Base-by-base conservation (phyloP, 1,140 invertebrate species). In the Bombus polaris region DNA sequence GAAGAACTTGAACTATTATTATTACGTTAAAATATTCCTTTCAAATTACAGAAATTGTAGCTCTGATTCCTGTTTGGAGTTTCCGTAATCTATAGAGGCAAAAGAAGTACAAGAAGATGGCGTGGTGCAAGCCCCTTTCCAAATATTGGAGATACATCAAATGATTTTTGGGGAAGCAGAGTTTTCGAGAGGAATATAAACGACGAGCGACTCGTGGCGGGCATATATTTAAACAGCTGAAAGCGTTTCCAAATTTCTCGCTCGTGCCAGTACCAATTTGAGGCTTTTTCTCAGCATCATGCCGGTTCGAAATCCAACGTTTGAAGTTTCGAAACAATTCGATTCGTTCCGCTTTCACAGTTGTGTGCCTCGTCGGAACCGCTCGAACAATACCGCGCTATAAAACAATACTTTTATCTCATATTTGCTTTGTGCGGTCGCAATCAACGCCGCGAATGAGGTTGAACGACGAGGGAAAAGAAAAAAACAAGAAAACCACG, bases 321-420 rank as follows among this genome's bases (percentile, higher is more conserved):
- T 71, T 59, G 32, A 53, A 77, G 35, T 44, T 57, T 28, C 62
- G 44, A 42, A 65, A 84, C 82, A 71, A 71, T 78, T 71, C n/a
- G 65, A n/a, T 28, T 78, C 65, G 44, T 83, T 59, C n/a, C 15
- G 75, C 9, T 83, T 71, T 78, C 35, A 81, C 47, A 39, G 37
- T 39, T 3, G 32, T 15, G 22, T 28, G 70, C 22, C 25, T 37
- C 47, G 68, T 32, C 44, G 18, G 35, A 32, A 3, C 28, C 42
- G 42, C 8, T 22, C 57, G 32, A 74, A 83, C 81, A 77, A 77
- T 70, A 44, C 62, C 82, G 12, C n/a, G 65, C 9, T n/a, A 78
- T 37, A 59, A 35, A 70, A 84, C 65, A 84, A 78, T 78, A 59
- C 82, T 78, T 84, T 78, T 78, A 78, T 70, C 65, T 84, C 65